Conservation (phyloP, 1,140 invertebrate species). For the Diabrotica virgifera region DNA sequence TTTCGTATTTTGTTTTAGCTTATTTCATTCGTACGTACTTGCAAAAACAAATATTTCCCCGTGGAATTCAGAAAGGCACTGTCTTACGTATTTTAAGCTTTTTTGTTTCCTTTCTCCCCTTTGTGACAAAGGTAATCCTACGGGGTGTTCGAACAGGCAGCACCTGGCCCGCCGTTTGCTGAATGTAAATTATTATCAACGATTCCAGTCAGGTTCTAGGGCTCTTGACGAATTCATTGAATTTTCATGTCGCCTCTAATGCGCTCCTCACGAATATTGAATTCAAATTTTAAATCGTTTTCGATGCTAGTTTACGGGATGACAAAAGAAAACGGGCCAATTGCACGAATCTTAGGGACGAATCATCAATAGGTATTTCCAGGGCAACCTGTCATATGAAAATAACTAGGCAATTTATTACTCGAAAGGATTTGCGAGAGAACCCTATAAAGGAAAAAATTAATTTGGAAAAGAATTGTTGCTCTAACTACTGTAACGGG, state of each 20-base stretch:
- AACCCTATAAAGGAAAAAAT: too few species aligned
- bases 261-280: constrained; percentile 20
- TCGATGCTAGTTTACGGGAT: neutral
- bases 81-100: neutral
- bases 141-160: constrained; percentile 8
- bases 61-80: neutral
- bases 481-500: too few species aligned
- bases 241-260: constrained; percentile 25
- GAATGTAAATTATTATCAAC: constrained; percentile 23
- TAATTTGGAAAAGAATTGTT: too few species aligned
- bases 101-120: neutral
- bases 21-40: neutral
- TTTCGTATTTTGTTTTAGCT: neutral
- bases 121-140: constrained; percentile 6
- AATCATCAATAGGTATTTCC: too few species aligned
- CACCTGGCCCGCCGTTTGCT: neutral
- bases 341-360: neutral
- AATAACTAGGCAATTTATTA: too few species aligned
- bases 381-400: too few species aligned
- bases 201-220: constrained; percentile 25
- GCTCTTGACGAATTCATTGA: constrained; percentile 29
- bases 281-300: constrained; percentile 26
- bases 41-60: neutral
- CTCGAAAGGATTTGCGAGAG: too few species aligned
- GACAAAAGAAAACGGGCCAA: neutral